Conservation (phyloP, 1,140 invertebrate species). For the Drosophila nikananu region DNA sequence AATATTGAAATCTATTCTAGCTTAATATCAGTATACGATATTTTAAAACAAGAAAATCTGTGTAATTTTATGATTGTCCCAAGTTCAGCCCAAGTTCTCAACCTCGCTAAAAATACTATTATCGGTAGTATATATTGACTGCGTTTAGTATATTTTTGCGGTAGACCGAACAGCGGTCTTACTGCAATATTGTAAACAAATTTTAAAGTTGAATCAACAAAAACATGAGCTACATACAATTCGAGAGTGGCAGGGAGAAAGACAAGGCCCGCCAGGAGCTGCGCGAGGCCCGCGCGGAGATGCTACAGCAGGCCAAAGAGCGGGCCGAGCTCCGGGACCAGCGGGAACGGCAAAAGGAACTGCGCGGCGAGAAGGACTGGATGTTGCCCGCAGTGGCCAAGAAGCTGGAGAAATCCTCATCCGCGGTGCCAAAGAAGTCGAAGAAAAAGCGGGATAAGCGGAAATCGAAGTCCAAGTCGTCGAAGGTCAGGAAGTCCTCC, state of each 20-base stretch:
- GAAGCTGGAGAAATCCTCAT: slow-evolving; percentile 61
- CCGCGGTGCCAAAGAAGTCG: slow-evolving; percentile 43
- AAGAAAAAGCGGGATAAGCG: slow-evolving; percentile 73
- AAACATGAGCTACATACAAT: slow-evolving; percentile 85
- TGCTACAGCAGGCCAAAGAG: slow-evolving; percentile 79
- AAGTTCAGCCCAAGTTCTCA: neutral
- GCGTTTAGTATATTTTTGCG: neutral
- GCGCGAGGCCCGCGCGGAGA: slow-evolving; percentile 71
- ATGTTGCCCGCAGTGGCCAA: slow-evolving; percentile 85
- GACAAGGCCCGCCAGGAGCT: slow-evolving; percentile 82
- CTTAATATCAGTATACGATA: neutral
- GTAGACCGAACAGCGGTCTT: neutral
- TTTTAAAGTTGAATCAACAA: neutral
- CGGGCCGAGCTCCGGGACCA: slow-evolving; percentile 65
- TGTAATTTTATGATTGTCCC: neutral
- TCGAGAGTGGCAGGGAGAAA: slow-evolving; percentile 85
- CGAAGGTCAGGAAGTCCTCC: slow-evolving; percentile 35
- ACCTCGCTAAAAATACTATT: neutral
- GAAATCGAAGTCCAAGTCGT: slow-evolving; percentile 50
- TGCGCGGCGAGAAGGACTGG: slow-evolving; percentile 85
- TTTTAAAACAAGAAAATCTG: neutral
- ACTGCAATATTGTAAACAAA: neutral
- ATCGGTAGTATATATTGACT: neutral
- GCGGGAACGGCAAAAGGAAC: slow-evolving; percentile 70
- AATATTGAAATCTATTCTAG: neutral